Percentiles rank a stretch among this genome's conserved stretches.
These are phyloP conservation scores for Crocidura indochinensis DNA, from an alignment of 2,797 vertebrate species.

Conservation along the genomic window DNA sequence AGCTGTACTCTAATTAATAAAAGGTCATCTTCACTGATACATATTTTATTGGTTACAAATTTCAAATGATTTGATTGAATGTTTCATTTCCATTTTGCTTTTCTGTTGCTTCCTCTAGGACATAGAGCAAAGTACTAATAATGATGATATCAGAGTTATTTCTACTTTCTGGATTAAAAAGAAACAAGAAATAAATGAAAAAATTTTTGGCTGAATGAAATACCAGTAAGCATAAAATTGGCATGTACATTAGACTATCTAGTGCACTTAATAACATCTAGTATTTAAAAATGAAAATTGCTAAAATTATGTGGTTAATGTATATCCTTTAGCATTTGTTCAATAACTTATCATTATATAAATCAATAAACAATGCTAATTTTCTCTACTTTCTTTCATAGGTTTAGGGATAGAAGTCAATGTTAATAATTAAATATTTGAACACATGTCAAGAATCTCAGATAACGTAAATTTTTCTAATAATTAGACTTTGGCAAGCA, in stretches of 20 bases:
- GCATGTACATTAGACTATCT: not conserved
- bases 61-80: conserved; percentile 49
- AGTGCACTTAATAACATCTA: conserved; percentile 26
- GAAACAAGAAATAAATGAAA: conserved; percentile 41
- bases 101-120: conserved; percentile 48
- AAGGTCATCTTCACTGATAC: not conserved
- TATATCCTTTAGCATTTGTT: not conserved
- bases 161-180: conserved; percentile 14
- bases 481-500: not conserved
- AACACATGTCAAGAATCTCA: not conserved
- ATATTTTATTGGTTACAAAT: conserved; percentile 45
- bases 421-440: not conserved
- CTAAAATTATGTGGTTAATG: not conserved
- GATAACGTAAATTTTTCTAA: not conserved
- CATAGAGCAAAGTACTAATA: conserved; percentile 62
- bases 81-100: conserved; percentile 34
- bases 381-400: not conserved
- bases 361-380: not conserved
- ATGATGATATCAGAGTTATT: conserved; percentile 46
- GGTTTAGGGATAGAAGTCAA: not conserved
- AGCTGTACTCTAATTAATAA: not conserved
- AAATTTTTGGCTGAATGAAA: conserved; percentile 30
- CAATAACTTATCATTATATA: not conserved
- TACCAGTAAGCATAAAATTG: conserved; percentile 49
- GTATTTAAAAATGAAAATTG: conserved; percentile 1